A percentile compares a stretch with the other conserved stretches of the same genome.
Evolutionary conservation across 2,113 vertebrate species (phyloP).

Genomic region (Clarias magur): DNA sequence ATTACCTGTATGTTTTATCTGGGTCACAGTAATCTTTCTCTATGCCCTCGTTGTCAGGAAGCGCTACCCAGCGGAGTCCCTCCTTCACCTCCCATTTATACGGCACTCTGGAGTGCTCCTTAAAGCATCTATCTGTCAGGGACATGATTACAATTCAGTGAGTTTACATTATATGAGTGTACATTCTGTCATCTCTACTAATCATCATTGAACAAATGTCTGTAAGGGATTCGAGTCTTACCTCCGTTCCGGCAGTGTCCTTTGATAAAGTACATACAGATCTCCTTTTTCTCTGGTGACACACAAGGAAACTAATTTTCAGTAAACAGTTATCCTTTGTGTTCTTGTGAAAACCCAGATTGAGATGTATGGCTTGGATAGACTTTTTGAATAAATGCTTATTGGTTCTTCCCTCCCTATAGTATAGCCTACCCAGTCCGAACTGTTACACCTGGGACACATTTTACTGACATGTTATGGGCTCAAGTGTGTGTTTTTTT

Average conservation of each 20-base stretch:
- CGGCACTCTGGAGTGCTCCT: constrained; percentile 67
- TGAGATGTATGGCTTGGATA: not conserved
- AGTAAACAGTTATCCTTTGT: not conserved
- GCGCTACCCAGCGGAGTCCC: constrained; percentile 56
- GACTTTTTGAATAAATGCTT: not conserved
- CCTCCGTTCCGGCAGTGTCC: constrained; percentile 66
- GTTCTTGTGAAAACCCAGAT: not conserved
- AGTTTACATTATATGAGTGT: not conserved
- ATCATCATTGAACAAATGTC: not conserved
- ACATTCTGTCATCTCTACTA: not conserved
- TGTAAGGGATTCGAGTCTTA: constrained; percentile 46
- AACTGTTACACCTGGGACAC: too few species aligned
- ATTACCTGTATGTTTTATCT: constrained; percentile 63
- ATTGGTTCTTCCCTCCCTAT: too few species aligned
- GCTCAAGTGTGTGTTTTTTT: too few species aligned
- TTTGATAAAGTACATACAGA: constrained; percentile 75
- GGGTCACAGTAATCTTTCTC: constrained; percentile 73
- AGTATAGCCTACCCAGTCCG: too few species aligned
- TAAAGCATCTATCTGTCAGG: constrained; percentile 63
- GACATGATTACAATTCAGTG: not conserved
- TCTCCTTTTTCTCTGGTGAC: constrained; percentile 69
- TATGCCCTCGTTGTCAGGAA: constrained; percentile 63
- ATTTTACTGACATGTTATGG: too few species aligned
- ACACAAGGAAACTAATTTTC: not conserved
- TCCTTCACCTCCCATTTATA: constrained; percentile 70